A percentile compares a stretch with the other conserved stretches of the same genome.
Conservation (phyloP, 2,113 vertebrate species). For the Arizona elegans region DNA sequence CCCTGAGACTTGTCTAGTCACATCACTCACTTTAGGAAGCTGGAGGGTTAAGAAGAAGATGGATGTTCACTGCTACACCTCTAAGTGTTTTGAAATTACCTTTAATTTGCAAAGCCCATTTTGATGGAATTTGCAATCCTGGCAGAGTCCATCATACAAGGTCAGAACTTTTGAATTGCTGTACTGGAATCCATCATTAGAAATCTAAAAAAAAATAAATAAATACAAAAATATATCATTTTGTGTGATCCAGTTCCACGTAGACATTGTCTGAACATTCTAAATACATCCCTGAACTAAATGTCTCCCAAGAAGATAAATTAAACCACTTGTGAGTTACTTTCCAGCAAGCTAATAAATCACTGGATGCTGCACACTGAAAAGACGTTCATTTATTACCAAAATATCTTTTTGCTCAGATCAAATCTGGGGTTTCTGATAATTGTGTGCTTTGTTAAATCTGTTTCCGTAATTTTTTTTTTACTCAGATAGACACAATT, state of each 20-base stretch:
- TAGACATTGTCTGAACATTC: constrained; percentile 54
- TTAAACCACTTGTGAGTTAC: constrained; percentile 46
- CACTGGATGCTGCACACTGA: constrained; percentile 44
- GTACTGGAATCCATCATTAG: constrained; percentile 76
- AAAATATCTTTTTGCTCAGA: constrained; percentile 52
- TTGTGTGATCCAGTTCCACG: constrained; percentile 52
- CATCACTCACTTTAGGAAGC: constrained; percentile 26
- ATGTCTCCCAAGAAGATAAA: constrained; percentile 50
- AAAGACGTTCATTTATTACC: constrained; percentile 57
- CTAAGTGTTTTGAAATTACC: constrained; percentile 72
- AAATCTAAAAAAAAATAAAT: constrained; percentile 66
- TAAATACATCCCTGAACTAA: constrained; percentile 45
- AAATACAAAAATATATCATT: constrained; percentile 50
- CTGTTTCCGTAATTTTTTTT: neutral
- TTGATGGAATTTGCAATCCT: constrained; percentile 67
- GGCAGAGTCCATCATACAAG: constrained; percentile 76
- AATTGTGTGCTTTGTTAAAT: constrained; percentile 6
- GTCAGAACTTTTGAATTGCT: constrained; percentile 73
- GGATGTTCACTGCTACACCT: constrained; percentile 46
- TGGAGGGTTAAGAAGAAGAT: constrained; percentile 51
- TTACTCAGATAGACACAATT: constrained; percentile 12
- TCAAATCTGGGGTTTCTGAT: constrained; percentile 38
- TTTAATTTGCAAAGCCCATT: constrained; percentile 82
- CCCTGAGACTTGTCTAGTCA: constrained; percentile 38
- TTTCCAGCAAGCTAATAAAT: constrained; percentile 54